phyloP scores from a whole-genome alignment of 2,797 vertebrate species.

The Tauraco hartlaubi region DNA sequence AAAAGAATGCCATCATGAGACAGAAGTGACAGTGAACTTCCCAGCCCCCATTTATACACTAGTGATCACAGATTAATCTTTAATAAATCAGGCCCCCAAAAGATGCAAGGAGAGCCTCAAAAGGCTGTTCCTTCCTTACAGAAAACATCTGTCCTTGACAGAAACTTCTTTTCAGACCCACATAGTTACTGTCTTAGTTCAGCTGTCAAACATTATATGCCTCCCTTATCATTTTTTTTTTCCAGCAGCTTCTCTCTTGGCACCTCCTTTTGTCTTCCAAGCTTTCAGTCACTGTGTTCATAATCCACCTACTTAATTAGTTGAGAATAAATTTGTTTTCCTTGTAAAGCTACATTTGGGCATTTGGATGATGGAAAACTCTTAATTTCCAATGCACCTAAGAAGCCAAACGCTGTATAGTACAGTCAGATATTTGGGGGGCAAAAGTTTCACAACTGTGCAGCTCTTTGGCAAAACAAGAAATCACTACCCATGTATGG shows the following conservation, averaged over 20 bases:
- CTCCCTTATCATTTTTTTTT: background rate
- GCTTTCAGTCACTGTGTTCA: background rate
- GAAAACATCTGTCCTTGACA: background rate
- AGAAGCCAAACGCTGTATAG: background rate
- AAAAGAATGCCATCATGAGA: accelerated
- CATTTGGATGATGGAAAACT: background rate
- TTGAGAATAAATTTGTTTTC: background rate
- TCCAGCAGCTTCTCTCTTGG: background rate
- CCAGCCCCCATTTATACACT: background rate
- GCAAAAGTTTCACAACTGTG: background rate
- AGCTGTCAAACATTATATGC: accelerated
- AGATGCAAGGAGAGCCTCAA: background rate
- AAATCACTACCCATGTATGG: background rate
- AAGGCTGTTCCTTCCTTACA: background rate
- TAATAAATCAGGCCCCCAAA: background rate
- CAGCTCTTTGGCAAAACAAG: background rate
- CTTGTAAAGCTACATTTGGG: background rate
- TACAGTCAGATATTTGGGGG: background rate
- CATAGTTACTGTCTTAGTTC: background rate
- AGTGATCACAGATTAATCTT: background rate
- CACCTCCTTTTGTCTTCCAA: background rate
- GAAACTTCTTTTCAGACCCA: background rate
- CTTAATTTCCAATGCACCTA: background rate
- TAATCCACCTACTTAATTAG: background rate
- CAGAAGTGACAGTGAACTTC: background rate